Evolutionary conservation across 2,888 invertebrate genomes (phyloP).

Genomic region (Aleiodes testaceus): DNA sequence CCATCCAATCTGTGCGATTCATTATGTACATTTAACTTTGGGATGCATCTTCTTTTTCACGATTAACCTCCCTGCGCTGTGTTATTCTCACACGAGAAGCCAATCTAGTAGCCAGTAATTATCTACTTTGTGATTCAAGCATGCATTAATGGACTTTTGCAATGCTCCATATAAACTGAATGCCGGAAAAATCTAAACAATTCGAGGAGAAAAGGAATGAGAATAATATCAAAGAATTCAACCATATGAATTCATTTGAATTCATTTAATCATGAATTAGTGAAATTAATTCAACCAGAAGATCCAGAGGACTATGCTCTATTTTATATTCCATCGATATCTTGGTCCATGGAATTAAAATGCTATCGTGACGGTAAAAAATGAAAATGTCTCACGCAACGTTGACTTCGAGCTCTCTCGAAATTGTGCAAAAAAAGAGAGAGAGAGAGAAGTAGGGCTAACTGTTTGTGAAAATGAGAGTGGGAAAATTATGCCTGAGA

Average conservation of each 20-base stretch:
- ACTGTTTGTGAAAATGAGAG: constrained; percentile 16
- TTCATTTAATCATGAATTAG: neutral
- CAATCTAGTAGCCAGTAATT: neutral
- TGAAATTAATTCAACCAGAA: constrained; percentile 7
- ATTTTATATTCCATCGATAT: neutral
- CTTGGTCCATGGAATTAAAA: constrained; percentile 20
- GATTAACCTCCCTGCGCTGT: constrained; percentile 1
- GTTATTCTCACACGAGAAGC: neutral
- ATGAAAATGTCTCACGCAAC: constrained; percentile 36
- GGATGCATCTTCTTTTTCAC: constrained; percentile 28
- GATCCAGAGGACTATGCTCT: neutral
- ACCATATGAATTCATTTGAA: too few species aligned
- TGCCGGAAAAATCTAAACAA: too few species aligned
- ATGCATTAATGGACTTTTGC: constrained; percentile 24
- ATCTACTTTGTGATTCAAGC: neutral
- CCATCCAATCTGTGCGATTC: constrained; percentile 25
- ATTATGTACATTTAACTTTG: constrained; percentile 36
- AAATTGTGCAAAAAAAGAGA: neutral
- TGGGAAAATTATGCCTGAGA: constrained; percentile 13
- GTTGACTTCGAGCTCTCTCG: constrained; percentile 16
- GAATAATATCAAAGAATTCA: too few species aligned
- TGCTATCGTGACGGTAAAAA: constrained; percentile 37
- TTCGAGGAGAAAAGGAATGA: neutral
- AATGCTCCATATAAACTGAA: neutral
- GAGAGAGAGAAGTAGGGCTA: constrained; percentile 1